Evolutionary conservation across 2,797 vertebrate species (phyloP).

Genomic region (Thunnus albacares): DNA sequence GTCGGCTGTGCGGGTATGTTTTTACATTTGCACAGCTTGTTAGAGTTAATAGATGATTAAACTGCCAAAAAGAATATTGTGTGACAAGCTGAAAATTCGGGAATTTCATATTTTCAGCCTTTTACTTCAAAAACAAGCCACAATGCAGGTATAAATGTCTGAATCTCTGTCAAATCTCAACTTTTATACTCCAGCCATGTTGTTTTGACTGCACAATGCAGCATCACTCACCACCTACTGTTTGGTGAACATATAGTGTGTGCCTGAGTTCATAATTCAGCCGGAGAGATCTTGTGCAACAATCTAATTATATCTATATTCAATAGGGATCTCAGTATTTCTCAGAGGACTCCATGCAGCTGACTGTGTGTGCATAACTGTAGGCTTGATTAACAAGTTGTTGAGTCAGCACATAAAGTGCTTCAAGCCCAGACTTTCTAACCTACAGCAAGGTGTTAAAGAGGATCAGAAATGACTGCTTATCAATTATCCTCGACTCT

Average conservation of each 20-base stretch:
- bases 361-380: slow-evolving; percentile 82
- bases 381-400: slow-evolving; percentile 83
- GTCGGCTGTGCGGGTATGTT: slow-evolving; percentile 19
- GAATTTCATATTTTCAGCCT: background rate
- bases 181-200: slow-evolving; percentile 6
- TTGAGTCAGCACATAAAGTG: slow-evolving; percentile 83
- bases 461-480: slow-evolving; percentile 46
- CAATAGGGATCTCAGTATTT: slow-evolving; percentile 79
- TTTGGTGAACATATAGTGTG: slow-evolving; percentile 58
- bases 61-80: background rate
- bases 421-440: slow-evolving; percentile 71
- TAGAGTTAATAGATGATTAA: slow-evolving; percentile 29
- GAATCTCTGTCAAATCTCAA: slow-evolving; percentile 1
- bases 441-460: slow-evolving; percentile 67
- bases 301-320: slow-evolving; percentile 86
- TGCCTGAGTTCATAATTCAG: slow-evolving; percentile 76
- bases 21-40: slow-evolving; percentile 43
- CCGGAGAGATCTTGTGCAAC: slow-evolving; percentile 74
- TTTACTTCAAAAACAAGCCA: slow-evolving; percentile 6
- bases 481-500: slow-evolving; percentile 39
- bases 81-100: background rate
- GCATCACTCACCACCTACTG: slow-evolving; percentile 49
- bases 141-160: background rate
- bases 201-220: slow-evolving; percentile 4
- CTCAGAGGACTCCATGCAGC: slow-evolving; percentile 78